Percentiles rank a stretch among this genome's conserved stretches.
Conservation (phyloP, 2,888 invertebrate species). For the Seira ritae region DNA sequence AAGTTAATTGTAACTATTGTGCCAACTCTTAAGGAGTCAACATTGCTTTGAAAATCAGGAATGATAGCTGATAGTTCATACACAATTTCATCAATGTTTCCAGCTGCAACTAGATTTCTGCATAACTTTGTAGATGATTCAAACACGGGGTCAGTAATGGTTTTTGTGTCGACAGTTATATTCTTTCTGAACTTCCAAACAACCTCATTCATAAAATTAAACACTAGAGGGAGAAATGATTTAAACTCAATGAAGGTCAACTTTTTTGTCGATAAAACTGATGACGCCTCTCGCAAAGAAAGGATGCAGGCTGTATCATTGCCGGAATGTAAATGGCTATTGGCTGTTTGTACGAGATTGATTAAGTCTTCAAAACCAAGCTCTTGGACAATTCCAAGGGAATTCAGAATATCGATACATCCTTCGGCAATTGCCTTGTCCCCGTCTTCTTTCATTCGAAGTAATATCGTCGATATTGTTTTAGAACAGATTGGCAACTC, state of each 20-base stretch:
- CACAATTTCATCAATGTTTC: conserved; percentile 55
- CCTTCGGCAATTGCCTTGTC: conserved; percentile 24
- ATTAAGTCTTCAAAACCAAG: conserved; percentile 35
- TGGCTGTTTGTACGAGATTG: conserved; percentile 33
- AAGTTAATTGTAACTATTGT: conserved; percentile 36
- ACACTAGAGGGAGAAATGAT: conserved; percentile 44
- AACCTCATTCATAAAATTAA: conserved; percentile 46
- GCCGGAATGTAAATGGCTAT: conserved; percentile 24
- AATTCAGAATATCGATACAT: conserved; percentile 20
- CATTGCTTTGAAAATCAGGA: conserved; percentile 27
- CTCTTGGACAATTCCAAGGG: conserved; percentile 2
- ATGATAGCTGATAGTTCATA: conserved; percentile 61
- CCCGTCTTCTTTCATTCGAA: conserved; percentile 32
- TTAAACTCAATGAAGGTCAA: conserved; percentile 57
- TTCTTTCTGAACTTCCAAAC: conserved; percentile 32
- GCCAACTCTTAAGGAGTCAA: conserved; percentile 10
- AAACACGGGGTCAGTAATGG: conserved; percentile 27
- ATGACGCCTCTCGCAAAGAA: conserved; percentile 38
- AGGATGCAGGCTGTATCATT: conserved; percentile 43
- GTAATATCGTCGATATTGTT: conserved; percentile 20
- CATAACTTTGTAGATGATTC: conserved; percentile 40
- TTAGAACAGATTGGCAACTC: conserved; percentile 37
- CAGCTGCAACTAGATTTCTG: conserved; percentile 42
- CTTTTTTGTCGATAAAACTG: conserved; percentile 45
- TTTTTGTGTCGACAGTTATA: neutral